Evolutionary conservation across 2,888 invertebrate genomes (phyloP), one percentile per base, ranked within the genome.

Genomic region (Halictus quadricinctus): DNA sequence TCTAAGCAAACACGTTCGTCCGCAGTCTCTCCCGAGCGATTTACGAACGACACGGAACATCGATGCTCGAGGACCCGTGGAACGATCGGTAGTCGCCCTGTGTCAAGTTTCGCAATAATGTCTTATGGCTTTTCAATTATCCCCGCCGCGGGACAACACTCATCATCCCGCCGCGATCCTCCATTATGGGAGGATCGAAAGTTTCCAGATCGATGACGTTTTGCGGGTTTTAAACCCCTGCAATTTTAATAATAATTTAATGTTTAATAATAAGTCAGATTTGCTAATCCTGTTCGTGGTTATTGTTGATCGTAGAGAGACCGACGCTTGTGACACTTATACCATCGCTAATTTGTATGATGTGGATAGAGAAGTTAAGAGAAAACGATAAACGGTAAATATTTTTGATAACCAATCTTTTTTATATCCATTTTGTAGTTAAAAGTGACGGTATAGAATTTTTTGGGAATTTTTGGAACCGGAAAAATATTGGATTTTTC

Each of bases 1-100:
- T 92, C 92, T 90, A 80, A 78, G 84, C 79, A 88, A 89, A 90
- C 88, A 83, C 81, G 72, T 29, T 50, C 50, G 36, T 1, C 21
- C 21, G 21, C 54, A 21, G 41, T 41, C 36, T 41, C 41, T 12
- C 1, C 43, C 2, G n/a, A 6, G 41, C 29, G 29, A 18, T 12
- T n/a, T n/a, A 69, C 12, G 18, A 41, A 36, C 41, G 69, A 69
- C 43, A 64, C 12, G 12, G 66, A 36, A 69, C 69, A 69, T 69
- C 69, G 69, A 69, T 69, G 69, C 69, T 69, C 69, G 69, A 21
- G 69, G 69, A 69, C 41, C 69, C n/a, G 12, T 10, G 69, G 41
- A 15, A 36, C 41, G 69, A 69, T 36, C 36, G 66, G 66, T 18
- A 66, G 66, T 36, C 36, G n/a, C 10, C 54, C 54, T n/a, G 54